Percentiles rank a stretch among this genome's conserved stretches.
Conservation (phyloP, 2,797 vertebrate genomes). For the Cirrhinus molitorella region DNA sequence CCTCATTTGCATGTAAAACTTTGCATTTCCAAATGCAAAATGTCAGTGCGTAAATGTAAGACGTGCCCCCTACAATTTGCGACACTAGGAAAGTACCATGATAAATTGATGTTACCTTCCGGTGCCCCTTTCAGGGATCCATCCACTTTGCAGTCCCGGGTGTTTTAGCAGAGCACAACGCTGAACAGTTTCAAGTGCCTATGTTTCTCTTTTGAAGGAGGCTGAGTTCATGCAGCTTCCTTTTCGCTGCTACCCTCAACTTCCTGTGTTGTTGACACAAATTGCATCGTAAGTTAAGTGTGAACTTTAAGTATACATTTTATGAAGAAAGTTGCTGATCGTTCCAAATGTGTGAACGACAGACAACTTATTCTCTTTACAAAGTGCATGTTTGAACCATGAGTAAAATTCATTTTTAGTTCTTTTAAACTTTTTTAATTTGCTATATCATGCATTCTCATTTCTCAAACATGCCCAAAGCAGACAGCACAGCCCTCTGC, state of each 20-base stretch:
- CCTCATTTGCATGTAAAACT: not conserved
- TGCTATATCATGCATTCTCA: not conserved
- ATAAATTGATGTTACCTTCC: constrained; percentile 34
- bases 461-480: not conserved
- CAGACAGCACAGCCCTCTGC: not conserved
- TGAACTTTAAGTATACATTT: constrained; percentile 2
- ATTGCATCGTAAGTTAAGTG: constrained; percentile 31
- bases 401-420: not conserved
- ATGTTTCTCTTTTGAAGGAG: constrained; percentile 2
- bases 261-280: constrained; percentile 63
- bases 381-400: not conserved
- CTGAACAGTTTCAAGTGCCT: not conserved
- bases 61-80: not conserved
- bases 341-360: constrained; percentile 9
- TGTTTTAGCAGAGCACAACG: not conserved
- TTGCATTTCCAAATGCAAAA: constrained; percentile 16
- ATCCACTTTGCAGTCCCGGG: not conserved
- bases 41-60: not conserved
- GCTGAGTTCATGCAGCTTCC: constrained; percentile 64
- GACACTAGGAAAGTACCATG: not conserved
- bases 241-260: constrained; percentile 54
- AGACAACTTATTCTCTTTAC: no score
- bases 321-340: not conserved
- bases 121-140: constrained; percentile 18
- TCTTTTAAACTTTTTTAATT: not conserved